Evolutionary conservation across 2,888 invertebrate genomes (phyloP), one percentile per base, ranked within the genome.

Genomic region (Nomada fucata): DNA sequence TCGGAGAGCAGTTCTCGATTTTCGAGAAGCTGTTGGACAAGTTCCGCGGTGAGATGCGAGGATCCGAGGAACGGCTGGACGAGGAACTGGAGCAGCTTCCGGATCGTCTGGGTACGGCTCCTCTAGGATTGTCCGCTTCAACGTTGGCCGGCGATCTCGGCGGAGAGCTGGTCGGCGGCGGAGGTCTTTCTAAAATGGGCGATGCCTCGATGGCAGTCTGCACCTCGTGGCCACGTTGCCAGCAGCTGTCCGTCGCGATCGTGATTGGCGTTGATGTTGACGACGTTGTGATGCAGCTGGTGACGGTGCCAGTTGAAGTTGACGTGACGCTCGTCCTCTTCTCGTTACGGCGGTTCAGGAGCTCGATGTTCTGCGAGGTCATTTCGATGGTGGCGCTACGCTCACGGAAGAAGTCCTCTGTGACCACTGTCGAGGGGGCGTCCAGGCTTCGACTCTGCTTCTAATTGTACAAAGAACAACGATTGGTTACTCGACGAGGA

Each of bases 331-430:
- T 76, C 18, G 76, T 75, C 61, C 85, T 65, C 75, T 88, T 88
- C 75, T 89, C 90, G 82, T 93, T 93, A 5, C 92, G 90, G 18
- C 92, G 90, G 73, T 93, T 93, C 26, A 93, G 57, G 53, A 93
- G 84, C 72, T 93, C 93, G 15, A 93, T 93, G 82, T 93, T 93
- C 74, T 91, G 91, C 83, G 93, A 93, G 57, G 93, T 93, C 93
- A 93, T 93, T 79, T 93, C 93, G 67, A 93, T 93, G 7, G 93
- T 93, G 7, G 93, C 91, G 60, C 90, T 92, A 64, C 90, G 89
- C 57, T 92, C 92, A 50, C 92, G 89, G 79, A 92, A 92, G 70
- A 91, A 91, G 71, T 92, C 92, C 23, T 91, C 91, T 47, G 89
- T 86, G 59, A 84, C 29, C 3, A 85, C 63, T 36, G 89, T 79